Evolutionary conservation across 2,888 invertebrate genomes (phyloP), one percentile per base, ranked within the genome.

Genomic region (Ametastegia equiseti): DNA sequence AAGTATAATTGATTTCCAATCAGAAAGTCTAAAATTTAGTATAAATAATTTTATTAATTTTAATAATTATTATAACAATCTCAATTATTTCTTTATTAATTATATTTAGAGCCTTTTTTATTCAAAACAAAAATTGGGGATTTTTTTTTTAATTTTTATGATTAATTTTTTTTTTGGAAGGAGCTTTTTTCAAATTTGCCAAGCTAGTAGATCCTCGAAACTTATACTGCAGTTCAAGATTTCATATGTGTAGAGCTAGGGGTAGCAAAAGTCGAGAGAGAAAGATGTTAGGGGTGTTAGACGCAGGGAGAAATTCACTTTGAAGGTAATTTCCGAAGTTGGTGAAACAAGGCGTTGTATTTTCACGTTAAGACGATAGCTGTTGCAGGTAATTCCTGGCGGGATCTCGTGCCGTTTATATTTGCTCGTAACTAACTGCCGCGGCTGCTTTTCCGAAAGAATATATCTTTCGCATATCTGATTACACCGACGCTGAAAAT

Each of bases 401-500:
- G 71, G 71, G 71, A 71, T 71, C 27, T 71, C 71, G 71, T 45
- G 71, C 30, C 33, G 75, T 39, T 75, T n/a, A 57, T 75, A 57
- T 75, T 75, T 75, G 54, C 75, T 75, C 15, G 75, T 19, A 75
- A 75, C 33, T 54, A 54, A 75, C 75, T 54, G 39, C 57, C 75
- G 54, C n/a, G n/a, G n/a, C n/a, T n/a, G 19, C 33, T 11, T 54
- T 47, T 23, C 6, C 23, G 23, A 9, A 36, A 39, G 47, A 75
- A 75, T 54, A 54, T 75, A 75, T 75, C 75, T 75, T 75, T 54
- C 54, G 36, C 75, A 75, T 75, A 75, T 54, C 57, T 54, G 75
- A 54, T 75, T 75, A 75, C 36, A 57, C 45, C 69, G 19, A 45
- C 47, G 45, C 45, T 27, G 27, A n/a, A 13, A 11, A 23, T 42